Base-by-base conservation (phyloP, 1,140 invertebrate genomes). In the Contarinia nasturtii region DNA sequence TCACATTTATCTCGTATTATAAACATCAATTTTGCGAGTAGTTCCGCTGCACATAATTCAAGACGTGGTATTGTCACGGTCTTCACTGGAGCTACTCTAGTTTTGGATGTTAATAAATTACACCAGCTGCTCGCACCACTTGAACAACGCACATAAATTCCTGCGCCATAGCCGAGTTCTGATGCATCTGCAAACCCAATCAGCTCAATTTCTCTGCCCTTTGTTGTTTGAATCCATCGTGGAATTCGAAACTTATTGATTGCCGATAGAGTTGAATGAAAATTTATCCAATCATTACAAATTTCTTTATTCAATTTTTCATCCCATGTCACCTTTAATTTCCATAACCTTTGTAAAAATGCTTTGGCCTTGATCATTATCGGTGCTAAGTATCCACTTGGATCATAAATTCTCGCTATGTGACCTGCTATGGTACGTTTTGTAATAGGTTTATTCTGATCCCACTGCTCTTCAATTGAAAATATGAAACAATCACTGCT, bases 311-410 rank as follows among this genome's bases (percentile, higher is more conserved):
- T 27, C 27, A 27, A 27, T 27, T 27, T 27, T 42, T 60, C 55
- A 52, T 69, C 65, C 66, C 63, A 68, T 7, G 50, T 51, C 7
- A 58, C 18, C 8, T 54, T 48, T 18, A 4, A 8, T 43, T 46
- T 45, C 58, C 60, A 63, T 3, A 64, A 38, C 8, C 53, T 50
- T 53, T 65, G 57, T 18, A 65, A 54, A 4, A 67, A 43, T 12
- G 64, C 48, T 54, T 68, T 66, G 20, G 55, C 50, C 14, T 50
- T 54, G 15, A 65, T 55, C 10, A 51, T 53, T 1, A 63, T 21
- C 7, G 66, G 64, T 17, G 57, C 51, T n/a, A 66, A 41, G 46
- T 58, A 57, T 38, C 62, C 62, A 21, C 58, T 47, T 2, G 57
- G 57, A 49, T 63, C 59, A 44, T 54, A 19, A 18, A 43, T 14